Evolutionary conservation across 2,113 vertebrate genomes (phyloP).

Genomic region (Rhinolophus sinicus): DNA sequence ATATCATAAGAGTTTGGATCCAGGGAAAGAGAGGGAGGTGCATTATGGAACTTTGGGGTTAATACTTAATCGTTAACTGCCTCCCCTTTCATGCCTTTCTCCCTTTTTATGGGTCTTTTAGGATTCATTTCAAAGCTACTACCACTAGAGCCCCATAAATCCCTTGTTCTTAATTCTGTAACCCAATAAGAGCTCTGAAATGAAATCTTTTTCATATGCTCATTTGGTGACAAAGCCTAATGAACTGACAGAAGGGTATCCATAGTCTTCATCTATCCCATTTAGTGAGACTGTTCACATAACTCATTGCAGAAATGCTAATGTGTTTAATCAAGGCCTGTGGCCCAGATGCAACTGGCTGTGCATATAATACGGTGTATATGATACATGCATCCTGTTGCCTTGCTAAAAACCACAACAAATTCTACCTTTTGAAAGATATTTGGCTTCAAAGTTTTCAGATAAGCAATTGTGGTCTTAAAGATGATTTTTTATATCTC

Average conservation of each 20-base stretch:
- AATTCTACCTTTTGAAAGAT: background rate
- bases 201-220: background rate
- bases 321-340: background rate
- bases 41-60: background rate
- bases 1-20: background rate
- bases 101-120: background rate
- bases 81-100: background rate
- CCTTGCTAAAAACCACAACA: background rate
- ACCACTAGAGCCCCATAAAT: background rate
- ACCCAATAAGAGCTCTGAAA: background rate
- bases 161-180: background rate
- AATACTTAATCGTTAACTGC: background rate
- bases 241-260: background rate
- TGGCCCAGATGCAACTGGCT: background rate
- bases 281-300: background rate
- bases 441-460: background rate
- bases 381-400: background rate
- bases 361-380: too few relatives aligned
- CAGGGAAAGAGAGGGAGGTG: background rate
- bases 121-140: background rate
- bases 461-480: background rate
- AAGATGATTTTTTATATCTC: background rate
- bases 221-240: background rate
- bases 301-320: background rate
- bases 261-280: background rate